Evolutionary conservation across 2,113 vertebrate genomes (phyloP), one percentile per base, ranked within the genome.

Genomic region (Microcebus murinus): DNA sequence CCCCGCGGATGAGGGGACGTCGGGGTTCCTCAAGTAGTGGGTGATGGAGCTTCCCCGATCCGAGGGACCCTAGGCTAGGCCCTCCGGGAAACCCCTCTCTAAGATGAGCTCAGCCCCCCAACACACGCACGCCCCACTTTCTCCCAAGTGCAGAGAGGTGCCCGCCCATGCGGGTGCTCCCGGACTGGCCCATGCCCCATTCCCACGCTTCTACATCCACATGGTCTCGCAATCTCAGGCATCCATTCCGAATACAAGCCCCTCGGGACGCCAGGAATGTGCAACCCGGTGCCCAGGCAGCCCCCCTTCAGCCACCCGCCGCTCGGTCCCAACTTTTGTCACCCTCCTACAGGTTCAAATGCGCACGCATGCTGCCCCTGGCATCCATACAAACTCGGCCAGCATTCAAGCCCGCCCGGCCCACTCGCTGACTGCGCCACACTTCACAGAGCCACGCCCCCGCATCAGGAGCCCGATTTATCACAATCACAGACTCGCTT

Each of bases 141-240:
- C 73, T 77, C 77, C 36, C 45, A 39, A 89, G 82, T 70, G 10
- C 57, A 14, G 67, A 55, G 39, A 96, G 71, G 79, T 86, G 79
- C 45, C n/a, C 59, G n/a, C 18, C 87, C 81, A 6, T 0, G 17
- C 74, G 92, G 57, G 29, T 61, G 63, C 80, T 50, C 80, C 87
- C 50, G 39, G 13, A 50, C 8, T 91, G 87, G 94, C 55, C 70
- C 25, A 1, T n/a, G 74, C 63, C 63, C 59, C 48, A 13, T 95
- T 97, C 97, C 85, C 93, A 98, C 42, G 76, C 71, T 95, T 88
- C 31, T 50, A 61, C 42, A 70, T 50, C 25, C 80, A 39, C 55
- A 21, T 6, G 29, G 18, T 39, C 57, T 15, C 67, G 65, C 50
- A 34, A 10, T 34, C 92, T 59, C 87, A 45, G 52, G 70, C 88